phyloP scores from a whole-genome alignment of 1,140 invertebrate species.

The Drusus annulatus region DNA sequence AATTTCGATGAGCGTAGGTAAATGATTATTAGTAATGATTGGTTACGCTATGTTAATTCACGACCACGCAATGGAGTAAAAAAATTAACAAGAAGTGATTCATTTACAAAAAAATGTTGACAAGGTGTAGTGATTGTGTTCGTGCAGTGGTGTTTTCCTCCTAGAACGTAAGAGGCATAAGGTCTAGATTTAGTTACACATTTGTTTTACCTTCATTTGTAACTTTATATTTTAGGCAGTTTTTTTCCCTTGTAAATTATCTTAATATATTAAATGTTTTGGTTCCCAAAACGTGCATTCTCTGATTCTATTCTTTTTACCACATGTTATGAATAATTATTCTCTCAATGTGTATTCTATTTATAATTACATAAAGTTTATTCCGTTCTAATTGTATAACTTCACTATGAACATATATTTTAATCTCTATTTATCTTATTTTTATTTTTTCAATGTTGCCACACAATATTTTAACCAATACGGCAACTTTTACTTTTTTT shows the following conservation, averaged over 20 bases:
- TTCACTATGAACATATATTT: conserved; percentile 8
- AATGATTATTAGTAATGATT: conserved; percentile 50
- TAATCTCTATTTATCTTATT: conserved; percentile 11
- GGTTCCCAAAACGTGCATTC: background rate
- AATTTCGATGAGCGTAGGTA: conserved; percentile 48
- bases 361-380: background rate
- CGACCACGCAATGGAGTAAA: conserved; percentile 35
- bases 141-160: conserved; percentile 58
- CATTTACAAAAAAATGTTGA: conserved; percentile 43
- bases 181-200: conserved; percentile 51
- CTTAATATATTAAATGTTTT: background rate
- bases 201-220: conserved; percentile 12
- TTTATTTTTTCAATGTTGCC: background rate
- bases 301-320: background rate
- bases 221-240: background rate
- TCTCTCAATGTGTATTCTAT: conserved; percentile 8
- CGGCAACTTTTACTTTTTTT: background rate
- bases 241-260: background rate
- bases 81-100: conserved; percentile 44
- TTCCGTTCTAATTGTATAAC: conserved; percentile 11
- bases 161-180: conserved; percentile 55
- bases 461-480: background rate
- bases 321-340: background rate
- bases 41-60: conserved; percentile 32
- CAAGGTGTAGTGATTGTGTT: conserved; percentile 59